phyloP scores from a whole-genome alignment of 2,797 vertebrate genomes.

The Parambassis ranga region DNA sequence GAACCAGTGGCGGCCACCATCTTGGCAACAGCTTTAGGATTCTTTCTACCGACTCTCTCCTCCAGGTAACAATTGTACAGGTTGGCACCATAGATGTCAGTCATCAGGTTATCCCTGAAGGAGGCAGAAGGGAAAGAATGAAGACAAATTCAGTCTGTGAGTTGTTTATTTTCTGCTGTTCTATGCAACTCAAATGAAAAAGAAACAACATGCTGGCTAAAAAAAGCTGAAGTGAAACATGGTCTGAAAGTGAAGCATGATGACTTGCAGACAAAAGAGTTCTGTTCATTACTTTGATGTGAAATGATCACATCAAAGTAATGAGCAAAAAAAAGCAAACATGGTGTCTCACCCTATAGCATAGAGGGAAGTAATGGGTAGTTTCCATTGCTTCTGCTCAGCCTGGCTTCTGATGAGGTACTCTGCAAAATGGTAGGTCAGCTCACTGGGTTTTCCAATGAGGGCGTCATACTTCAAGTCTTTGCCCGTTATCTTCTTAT shows the following conservation, averaged over 20 bases:
- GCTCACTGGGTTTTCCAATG: constrained; percentile 91
- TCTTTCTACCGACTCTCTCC: constrained; percentile 67
- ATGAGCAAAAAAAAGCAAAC: neutral
- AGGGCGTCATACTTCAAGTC: constrained; percentile 90
- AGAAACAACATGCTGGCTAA: neutral
- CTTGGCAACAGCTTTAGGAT: constrained; percentile 72
- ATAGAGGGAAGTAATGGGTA: constrained; percentile 82
- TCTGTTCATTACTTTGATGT: neutral
- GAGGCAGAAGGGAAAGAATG: neutral
- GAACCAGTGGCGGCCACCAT: constrained; percentile 69
- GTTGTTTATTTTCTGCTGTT: neutral
- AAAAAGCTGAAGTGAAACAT: constrained; percentile 39
- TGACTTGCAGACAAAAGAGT: neutral
- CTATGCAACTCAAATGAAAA: neutral
- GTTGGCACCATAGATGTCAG: constrained; percentile 92
- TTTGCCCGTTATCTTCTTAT: constrained; percentile 91
- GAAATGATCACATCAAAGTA: neutral
- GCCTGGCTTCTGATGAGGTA: constrained; percentile 86
- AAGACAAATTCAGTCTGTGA: no score
- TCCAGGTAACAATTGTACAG: constrained; percentile 90
- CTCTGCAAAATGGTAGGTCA: constrained; percentile 92
- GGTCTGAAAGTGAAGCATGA: neutral
- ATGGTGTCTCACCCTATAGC: constrained; percentile 83
- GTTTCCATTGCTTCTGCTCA: constrained; percentile 78
- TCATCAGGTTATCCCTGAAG: constrained; percentile 93